Conservation (phyloP, 2,113 vertebrate species). For the Megaptera novaeangliae region DNA sequence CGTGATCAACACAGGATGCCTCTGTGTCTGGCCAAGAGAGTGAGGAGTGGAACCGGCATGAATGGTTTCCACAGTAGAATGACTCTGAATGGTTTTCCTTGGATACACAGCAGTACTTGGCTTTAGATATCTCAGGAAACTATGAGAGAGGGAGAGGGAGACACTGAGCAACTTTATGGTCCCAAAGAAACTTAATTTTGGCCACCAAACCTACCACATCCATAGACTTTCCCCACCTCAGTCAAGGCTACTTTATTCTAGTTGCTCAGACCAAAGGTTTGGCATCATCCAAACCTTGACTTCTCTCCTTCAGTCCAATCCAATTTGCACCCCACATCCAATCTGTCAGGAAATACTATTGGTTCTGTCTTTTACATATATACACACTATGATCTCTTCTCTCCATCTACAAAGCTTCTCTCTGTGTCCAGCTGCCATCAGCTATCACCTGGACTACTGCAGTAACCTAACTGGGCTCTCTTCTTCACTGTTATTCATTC, state of each 20-base stretch:
- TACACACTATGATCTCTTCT: not conserved
- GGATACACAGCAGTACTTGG: constrained; percentile 22
- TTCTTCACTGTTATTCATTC: not conserved
- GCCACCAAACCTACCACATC: not conserved
- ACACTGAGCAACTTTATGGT: not conserved
- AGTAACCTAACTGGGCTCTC: not conserved
- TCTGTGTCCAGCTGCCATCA: not conserved
- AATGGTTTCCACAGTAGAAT: constrained; percentile 40
- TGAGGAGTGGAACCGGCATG: not conserved
- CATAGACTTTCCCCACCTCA: not conserved
- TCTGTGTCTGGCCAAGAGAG: constrained; percentile 48
- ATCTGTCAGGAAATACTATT: not conserved
- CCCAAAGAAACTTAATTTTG: constrained; percentile 31
- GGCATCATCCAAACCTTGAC: not conserved
- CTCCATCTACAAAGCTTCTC: not conserved
- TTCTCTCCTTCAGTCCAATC: not conserved
- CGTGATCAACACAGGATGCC: not conserved
- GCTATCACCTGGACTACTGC: too few species aligned
- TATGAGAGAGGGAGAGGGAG: not conserved
- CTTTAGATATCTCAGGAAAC: constrained; percentile 41
- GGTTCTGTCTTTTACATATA: not conserved
- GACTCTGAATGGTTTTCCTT: constrained; percentile 61
- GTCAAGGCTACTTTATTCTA: not conserved
- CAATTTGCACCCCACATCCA: not conserved
- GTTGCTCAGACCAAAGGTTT: not conserved